phyloP scores from a whole-genome alignment of 1,140 invertebrate species.

The Drosophila quadrilineata region DNA sequence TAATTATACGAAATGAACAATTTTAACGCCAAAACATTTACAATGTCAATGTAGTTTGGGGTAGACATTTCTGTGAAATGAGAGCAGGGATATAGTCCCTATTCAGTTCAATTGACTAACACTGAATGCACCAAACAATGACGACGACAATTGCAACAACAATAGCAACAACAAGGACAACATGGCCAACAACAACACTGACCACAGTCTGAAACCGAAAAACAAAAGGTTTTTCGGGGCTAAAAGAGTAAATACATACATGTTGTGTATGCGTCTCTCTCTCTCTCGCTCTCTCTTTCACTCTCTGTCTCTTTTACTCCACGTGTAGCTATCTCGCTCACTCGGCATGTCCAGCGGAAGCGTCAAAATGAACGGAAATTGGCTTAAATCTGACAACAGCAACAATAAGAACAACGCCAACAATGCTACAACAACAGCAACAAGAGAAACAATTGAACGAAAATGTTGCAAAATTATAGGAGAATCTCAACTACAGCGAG shows the following conservation, averaged over 20 bases:
- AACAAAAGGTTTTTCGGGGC: constrained; percentile 38
- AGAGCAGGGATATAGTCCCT: too few species aligned
- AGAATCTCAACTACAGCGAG: constrained; percentile 1
- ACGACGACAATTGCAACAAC: constrained; percentile 1
- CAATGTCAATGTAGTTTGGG: too few species aligned
- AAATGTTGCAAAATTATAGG: constrained; percentile 15
- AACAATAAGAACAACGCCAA: constrained; percentile 49
- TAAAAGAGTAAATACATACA: constrained; percentile 24
- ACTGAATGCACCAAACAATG: constrained; percentile 13
- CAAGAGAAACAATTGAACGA: too few species aligned
- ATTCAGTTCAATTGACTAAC: constrained; percentile 34
- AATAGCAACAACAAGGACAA: neutral
- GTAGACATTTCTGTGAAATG: too few species aligned
- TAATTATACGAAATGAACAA: constrained; percentile 17
- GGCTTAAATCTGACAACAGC: constrained; percentile 75
- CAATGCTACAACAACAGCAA: constrained; percentile 27
- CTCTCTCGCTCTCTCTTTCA: constrained; percentile 1
- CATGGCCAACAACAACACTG: constrained; percentile 6
- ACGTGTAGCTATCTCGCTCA: constrained; percentile 4
- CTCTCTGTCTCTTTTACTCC: neutral
- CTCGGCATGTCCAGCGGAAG: constrained; percentile 52
- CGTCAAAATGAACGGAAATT: constrained; percentile 80
- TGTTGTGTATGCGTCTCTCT: constrained; percentile 2
- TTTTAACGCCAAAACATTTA: constrained; percentile 9
- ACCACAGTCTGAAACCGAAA: constrained; percentile 33